Base-by-base conservation (phyloP, 2,888 invertebrate genomes). In the Nomada lathburiana region DNA sequence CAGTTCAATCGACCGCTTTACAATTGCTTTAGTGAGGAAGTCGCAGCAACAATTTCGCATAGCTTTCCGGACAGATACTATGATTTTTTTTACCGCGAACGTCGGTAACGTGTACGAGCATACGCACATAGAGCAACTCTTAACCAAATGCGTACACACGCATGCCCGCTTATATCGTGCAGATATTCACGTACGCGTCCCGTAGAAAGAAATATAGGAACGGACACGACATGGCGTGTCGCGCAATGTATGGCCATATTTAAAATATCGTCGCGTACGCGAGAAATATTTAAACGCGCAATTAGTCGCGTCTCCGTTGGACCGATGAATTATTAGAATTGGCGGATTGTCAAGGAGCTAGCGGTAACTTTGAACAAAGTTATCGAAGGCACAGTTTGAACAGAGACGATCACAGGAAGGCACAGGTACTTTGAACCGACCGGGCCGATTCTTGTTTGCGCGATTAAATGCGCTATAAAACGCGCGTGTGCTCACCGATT, bases 1-100 rank as follows among this genome's bases (percentile, higher is more conserved):
- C 75, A 86, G 82, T 86, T 86, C 80, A 65, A 74, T 78, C 53
- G 80, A 79, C 76, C 68, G 74, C 42, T 76, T 72, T 79, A 85
- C 63, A 67, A 72, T 18, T 57, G 20, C 10, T 71, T 26, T 50
- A 69, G 69, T 74, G 26, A 47, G 44, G 18, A 13, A 26, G 47
- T n/a, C 10, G 52, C 47, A 47, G 53, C 10, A 44, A 47, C 26
- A 47, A 18, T 23, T 64, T 50, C 18, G 29, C 29, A 52, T 29
- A 13, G 5, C 13, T 36, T 55, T 52, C 47, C 50, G 60, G 4
- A 52, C 20, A 26, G 44, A 63, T 4, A 44, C 9, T 7, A 16
- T 26, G 36, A 42, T 44, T 18, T 26, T 74, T 62, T 36, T 2
- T 29, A 47, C 52, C 18, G 57, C 44, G 65, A 50, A 65, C 55